Base-by-base conservation (phyloP, 2,113 vertebrate species). In the Thunnus thynnus region DNA sequence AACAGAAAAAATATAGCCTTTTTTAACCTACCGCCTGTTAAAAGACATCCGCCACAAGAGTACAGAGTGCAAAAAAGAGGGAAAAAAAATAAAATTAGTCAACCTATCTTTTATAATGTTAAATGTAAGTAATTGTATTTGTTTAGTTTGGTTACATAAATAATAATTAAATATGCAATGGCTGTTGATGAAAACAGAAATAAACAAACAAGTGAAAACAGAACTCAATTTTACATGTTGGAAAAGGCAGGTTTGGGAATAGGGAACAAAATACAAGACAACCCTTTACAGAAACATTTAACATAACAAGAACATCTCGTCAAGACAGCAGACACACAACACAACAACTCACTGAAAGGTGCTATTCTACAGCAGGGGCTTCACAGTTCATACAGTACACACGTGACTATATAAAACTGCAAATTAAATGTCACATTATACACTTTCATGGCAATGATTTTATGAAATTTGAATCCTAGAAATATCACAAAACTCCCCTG, bases 1-100 rank as follows among this genome's bases (percentile, higher is more conserved):
- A 55, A 62, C 2, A 47, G 4, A 0, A 32, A 54, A 58, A 62
- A 51, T 16, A 41, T 57, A 4, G 2, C 32, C 0, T 52, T 44
- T 22, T 47, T 72, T 9, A 63, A 91, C 91, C 52, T 22, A 92
- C 93, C 85, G 25, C 89, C 89, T 90, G 65, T 54, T 85, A 82
- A 70, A 30, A 72, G 10, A 25, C 2, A 14, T 68, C 47, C 66
- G n/a, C 27, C 58, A 71, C 3, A 74, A 46, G 20, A 54, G 44
- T 1, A 57, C 0, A 4, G 57, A 52, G 36, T 5, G 20, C 9
- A 78, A 41, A n/a, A 75, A 36, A 44, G 1, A 50, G 60, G 52
- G 12, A 63, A 20, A 4, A 13, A 13, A 58, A 52, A 44, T 8
- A 52, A 72, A 71, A 51, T 86, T 61, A 78, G 46, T 77, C 0